Evolutionary conservation across 1,140 invertebrate species (phyloP), one percentile per base, ranked within the genome.

Genomic region (Steinernema feltiae): DNA sequence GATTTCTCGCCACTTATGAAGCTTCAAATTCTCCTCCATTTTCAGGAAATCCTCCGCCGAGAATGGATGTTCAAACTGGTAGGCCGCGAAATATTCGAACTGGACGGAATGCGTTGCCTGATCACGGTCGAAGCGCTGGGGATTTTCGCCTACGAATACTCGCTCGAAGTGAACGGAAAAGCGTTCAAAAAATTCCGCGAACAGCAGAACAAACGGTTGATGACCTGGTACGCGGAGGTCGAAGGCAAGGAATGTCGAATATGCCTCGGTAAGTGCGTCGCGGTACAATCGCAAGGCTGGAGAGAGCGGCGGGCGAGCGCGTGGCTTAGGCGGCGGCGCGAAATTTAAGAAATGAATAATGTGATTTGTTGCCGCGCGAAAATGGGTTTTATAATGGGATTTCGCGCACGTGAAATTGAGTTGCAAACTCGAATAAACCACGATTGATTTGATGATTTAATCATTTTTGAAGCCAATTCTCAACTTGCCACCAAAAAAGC

Each of bases 51-150:
- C 3, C 77, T 92, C 2, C 88, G 90, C 29, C 89, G 90, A 76
- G 92, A 94, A 70, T 94, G 92, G 92, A 93, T 94, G 92, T 94
- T 94, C 84, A 92, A 92, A 85, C 84, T 94, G 53, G 93, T 94
- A 0, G 93, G 93, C 1, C 84, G 86, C 70, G 91, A 92, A 85
- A 83, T 86, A n/a, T 92, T 92, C 84, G 85, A 86, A 46, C 85
- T 91, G 31, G 89, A 90, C 0, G 87, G 87, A 72, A 85, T 85
- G 29, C 88, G 87, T 69, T 91, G 90, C 80, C 81, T 85, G 29
- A 89, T 92, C 70, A 86, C 86, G 41, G 91, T 94, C 0, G 92
- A 93, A 83, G 92, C 93, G 0, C 88, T 91, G 32, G 91, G 91
- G 30, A 91, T 91, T 21, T 93, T 94, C 82, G 90, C 91, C 30